Evolutionary conservation across 2,888 invertebrate genomes (phyloP).

Genomic region (Theristus sp.): DNA sequence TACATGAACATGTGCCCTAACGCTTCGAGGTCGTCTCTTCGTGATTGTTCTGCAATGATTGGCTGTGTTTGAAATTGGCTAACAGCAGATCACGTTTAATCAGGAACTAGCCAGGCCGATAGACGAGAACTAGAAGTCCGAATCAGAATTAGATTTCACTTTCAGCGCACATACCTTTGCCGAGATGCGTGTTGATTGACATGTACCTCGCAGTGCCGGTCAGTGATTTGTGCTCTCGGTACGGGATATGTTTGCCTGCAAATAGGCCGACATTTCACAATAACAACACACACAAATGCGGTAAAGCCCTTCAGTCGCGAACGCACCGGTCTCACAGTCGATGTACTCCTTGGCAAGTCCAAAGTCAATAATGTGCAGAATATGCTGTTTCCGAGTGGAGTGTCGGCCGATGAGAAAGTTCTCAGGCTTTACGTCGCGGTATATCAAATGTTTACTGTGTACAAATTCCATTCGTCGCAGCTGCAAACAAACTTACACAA

Average conservation of each 20-base stretch:
- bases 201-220: slow-evolving; percentile 99
- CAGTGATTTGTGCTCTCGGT: slow-evolving; percentile 99
- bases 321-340: slow-evolving; percentile 57
- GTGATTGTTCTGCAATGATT: slow-evolving; percentile 1
- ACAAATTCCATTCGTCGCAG: slow-evolving; percentile 96
- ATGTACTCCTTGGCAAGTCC: slow-evolving; percentile 99
- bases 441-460: slow-evolving; percentile 90
- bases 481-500: slow-evolving; percentile 34
- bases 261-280: background rate
- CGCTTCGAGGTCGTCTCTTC: slow-evolving; percentile 51
- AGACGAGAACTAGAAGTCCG: background rate
- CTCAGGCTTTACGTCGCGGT: slow-evolving; percentile 96
- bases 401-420: slow-evolving; percentile 96
- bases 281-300: no score
- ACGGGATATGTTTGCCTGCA: slow-evolving; percentile 98
- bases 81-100: no score
- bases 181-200: slow-evolving; percentile 99
- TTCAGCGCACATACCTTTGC: no score
- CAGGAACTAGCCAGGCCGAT: background rate
- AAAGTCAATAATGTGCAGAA: slow-evolving; percentile 98
- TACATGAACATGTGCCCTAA: slow-evolving; percentile 99
- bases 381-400: slow-evolving; percentile 87
- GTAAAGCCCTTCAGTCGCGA: no score
- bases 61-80: no score
- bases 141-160: background rate